phyloP scores from a whole-genome alignment of 2,113 vertebrate genomes.

The Crotalus helleri region DNA sequence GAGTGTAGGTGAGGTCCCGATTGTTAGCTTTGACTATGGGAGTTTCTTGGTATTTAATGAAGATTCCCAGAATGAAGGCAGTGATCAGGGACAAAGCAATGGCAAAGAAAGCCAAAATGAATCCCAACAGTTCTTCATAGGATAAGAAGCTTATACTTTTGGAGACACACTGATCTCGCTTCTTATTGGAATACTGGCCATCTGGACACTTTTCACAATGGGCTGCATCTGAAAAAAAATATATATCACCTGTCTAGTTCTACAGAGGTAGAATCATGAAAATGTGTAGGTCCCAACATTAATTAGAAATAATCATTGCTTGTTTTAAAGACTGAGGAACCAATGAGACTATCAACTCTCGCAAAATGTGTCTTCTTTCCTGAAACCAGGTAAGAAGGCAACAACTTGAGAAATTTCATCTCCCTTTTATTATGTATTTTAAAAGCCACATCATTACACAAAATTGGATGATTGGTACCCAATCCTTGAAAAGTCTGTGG shows the following conservation, averaged over 20 bases:
- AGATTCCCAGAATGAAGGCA: neutral
- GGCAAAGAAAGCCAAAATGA: neutral
- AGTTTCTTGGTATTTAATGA: neutral
- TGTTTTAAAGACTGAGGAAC: neutral
- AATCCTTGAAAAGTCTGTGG: neutral
- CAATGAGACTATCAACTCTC: neutral
- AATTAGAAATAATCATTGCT: neutral
- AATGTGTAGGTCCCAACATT: neutral
- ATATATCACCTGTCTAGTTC: neutral
- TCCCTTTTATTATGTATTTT: neutral
- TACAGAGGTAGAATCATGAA: neutral
- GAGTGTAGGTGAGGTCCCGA: neutral
- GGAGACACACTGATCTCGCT: neutral
- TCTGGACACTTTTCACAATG: neutral
- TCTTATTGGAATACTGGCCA: neutral
- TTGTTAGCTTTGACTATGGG: neutral
- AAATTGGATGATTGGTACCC: neutral
- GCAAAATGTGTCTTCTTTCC: neutral
- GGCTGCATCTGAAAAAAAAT: neutral
- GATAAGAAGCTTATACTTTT: neutral
- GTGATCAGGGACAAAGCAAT: neutral
- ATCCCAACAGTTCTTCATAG: neutral
- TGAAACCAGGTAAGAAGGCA: neutral
- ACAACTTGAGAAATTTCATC: neutral
- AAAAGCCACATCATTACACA: neutral